A percentile compares a stretch with the other conserved stretches of the same genome.
Conservation (phyloP, 1,140 invertebrate species). For the Euura saliciscinereae region DNA sequence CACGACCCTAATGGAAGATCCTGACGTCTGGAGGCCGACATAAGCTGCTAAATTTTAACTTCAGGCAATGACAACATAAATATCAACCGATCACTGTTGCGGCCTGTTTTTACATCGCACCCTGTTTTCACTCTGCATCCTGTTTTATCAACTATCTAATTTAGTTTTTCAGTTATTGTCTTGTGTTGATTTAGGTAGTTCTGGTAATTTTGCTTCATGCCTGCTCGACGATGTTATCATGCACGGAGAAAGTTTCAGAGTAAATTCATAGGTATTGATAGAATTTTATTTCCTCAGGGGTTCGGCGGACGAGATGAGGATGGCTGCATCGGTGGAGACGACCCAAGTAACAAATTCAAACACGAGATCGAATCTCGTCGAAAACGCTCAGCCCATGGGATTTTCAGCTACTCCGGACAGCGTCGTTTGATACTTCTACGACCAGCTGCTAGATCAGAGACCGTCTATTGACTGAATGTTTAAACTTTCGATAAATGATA, state of each 20-base stretch:
- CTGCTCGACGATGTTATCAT: neutral
- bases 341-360: slow-evolving; percentile 47
- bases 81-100: slow-evolving; percentile 7
- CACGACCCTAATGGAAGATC: slow-evolving; percentile 86
- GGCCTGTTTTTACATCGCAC: too few species aligned
- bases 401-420: slow-evolving; percentile 72
- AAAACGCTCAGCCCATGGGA: slow-evolving; percentile 78
- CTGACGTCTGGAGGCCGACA: slow-evolving; percentile 87
- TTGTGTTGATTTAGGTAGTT: slow-evolving; percentile 13
- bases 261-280: neutral
- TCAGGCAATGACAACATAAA: slow-evolving; percentile 55
- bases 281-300: slow-evolving; percentile 63
- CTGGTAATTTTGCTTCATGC: neutral
- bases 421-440: slow-evolving; percentile 62
- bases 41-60: slow-evolving; percentile 66
- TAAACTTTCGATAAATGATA: neutral
- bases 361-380: slow-evolving; percentile 72
- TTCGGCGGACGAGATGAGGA: slow-evolving; percentile 76
- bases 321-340: slow-evolving; percentile 61
- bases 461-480: neutral
- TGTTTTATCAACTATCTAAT: too few species aligned
- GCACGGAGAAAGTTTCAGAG: neutral
- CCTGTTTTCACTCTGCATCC: too few species aligned
- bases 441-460: slow-evolving; percentile 10
- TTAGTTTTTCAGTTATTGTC: neutral